A percentile compares a stretch with the other conserved stretches of the same genome.
Conservation (phyloP, 1,140 invertebrate species). For the Anastatus disparis region DNA sequence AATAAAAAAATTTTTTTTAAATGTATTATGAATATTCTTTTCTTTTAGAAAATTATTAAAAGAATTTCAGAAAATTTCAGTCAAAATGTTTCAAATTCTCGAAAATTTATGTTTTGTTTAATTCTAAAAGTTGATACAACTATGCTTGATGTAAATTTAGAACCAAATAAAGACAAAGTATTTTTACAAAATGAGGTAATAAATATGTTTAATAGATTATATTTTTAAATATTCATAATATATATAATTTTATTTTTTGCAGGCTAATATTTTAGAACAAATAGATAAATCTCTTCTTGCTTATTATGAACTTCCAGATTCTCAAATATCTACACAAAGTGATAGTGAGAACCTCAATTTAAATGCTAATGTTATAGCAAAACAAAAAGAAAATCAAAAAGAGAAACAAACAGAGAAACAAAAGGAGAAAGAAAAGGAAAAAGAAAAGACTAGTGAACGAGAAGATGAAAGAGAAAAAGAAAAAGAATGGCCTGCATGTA, state of each 20-base stretch:
- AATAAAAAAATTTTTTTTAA: neutral
- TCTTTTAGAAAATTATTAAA: slow-evolving; percentile 62
- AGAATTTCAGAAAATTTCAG: slow-evolving; percentile 51
- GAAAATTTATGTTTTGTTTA: slow-evolving; percentile 65
- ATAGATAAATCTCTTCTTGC: slow-evolving; percentile 48
- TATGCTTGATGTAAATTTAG: slow-evolving; percentile 73
- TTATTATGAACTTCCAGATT: slow-evolving; percentile 53
- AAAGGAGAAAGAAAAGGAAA: no score
- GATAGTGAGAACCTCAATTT: neutral
- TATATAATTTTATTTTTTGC: slow-evolving; percentile 19
- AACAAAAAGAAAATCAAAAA: slow-evolving; percentile 32
- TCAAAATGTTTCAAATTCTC: slow-evolving; percentile 50
- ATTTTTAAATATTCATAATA: slow-evolving; percentile 28
- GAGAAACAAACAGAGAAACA: slow-evolving; percentile 42
- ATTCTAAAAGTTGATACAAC: slow-evolving; percentile 64
- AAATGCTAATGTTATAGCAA: no score
- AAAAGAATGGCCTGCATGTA: slow-evolving; percentile 42
- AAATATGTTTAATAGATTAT: slow-evolving; percentile 12
- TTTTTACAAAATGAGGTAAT: slow-evolving; percentile 67
- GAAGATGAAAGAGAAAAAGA: slow-evolving; percentile 38
- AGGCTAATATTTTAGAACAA: slow-evolving; percentile 48
- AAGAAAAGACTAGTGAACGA: slow-evolving; percentile 23
- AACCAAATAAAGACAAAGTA: slow-evolving; percentile 74
- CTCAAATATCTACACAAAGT: neutral
- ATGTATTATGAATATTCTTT: slow-evolving; percentile 10